phyloP scores from a whole-genome alignment of 1,140 invertebrate genomes.

The Paraescarpia echinospica region DNA sequence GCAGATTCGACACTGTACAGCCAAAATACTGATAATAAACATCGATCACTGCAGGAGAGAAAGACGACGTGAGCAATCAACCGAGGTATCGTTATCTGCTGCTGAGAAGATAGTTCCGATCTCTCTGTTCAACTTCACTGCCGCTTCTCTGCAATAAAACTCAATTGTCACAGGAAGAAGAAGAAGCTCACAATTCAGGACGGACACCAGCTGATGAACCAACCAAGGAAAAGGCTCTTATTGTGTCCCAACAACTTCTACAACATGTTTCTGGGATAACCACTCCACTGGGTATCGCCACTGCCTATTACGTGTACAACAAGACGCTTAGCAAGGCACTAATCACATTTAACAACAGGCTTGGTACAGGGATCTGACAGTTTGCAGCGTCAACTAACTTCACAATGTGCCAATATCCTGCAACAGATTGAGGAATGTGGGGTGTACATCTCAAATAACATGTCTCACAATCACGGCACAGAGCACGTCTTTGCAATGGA shows the following conservation, averaged over 20 bases:
- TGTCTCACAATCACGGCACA: not conserved
- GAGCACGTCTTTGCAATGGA: not conserved
- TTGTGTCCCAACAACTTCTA: not conserved
- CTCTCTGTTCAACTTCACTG: not conserved
- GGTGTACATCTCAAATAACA: not conserved
- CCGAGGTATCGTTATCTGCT: too few relatives aligned
- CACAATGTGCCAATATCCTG: not conserved
- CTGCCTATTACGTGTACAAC: not conserved
- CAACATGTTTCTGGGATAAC: not conserved
- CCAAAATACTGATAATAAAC: too few relatives aligned
- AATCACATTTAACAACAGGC: not conserved
- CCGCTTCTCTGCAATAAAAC: not conserved
- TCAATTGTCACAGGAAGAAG: not conserved
- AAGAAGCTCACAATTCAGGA: not conserved
- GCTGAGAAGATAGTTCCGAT: not conserved
- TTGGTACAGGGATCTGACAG: not conserved
- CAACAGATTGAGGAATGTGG: not conserved
- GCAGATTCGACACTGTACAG: too few relatives aligned
- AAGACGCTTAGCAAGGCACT: not conserved
- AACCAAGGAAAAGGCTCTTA: not conserved
- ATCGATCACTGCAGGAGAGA: too few relatives aligned
- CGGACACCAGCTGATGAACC: not conserved
- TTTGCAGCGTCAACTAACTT: not conserved
- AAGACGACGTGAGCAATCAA: too few relatives aligned
- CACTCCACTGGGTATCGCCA: not conserved